Base-by-base conservation (phyloP, 2,888 invertebrate species). In the Pandemis corylana region DNA sequence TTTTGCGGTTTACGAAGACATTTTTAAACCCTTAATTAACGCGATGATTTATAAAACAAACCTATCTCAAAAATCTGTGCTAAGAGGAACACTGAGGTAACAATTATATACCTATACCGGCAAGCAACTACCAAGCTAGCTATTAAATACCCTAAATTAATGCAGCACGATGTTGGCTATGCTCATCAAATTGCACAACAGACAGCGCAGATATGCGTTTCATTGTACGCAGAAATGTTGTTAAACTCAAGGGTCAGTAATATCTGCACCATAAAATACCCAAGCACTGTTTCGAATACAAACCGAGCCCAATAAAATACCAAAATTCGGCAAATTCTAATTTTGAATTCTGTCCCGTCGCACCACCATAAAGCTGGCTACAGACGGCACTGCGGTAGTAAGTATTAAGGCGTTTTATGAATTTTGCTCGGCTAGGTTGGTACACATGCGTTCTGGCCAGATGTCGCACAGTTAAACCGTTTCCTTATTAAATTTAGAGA, bases 391-490 rank as follows among this genome's bases (percentile, higher is more conserved):
- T 76, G 75, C 74, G 71, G 74, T 72, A 76, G 61, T 72, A 74
- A 77, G 79, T 79, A 81, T 80, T 81, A 79, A 79, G 75, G 75
- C 79, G 79, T 81, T 80, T 81, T 81, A 81, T 80, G 81, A 82
- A 81, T 81, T 82, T 78, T 70, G 77, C 78, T 76, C 41, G 56
- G 68, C 69, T 59, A 76, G 77, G 74, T 70, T 74, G 70, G 75
- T 75, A 75, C 75, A 71, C 71, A 75, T 75, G 75, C 75, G 70
- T 75, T 75, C 75, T 69, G 75, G 67, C 76, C 77, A 77, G 77
- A 78, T 77, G 77, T 74, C 75, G 77, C 73, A 67, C 70, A 68
- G 71, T 59, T 65, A 67, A 72, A 71, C 77, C 76, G 75, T 74
- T 68, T 73, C 78, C 78, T 81, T 81, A 82, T 82, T 82, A 82